A percentile compares a stretch with the other conserved stretches of the same genome.
Conservation (phyloP, 2,888 invertebrate species). For the Galeopsomyia nigrocyanea region DNA sequence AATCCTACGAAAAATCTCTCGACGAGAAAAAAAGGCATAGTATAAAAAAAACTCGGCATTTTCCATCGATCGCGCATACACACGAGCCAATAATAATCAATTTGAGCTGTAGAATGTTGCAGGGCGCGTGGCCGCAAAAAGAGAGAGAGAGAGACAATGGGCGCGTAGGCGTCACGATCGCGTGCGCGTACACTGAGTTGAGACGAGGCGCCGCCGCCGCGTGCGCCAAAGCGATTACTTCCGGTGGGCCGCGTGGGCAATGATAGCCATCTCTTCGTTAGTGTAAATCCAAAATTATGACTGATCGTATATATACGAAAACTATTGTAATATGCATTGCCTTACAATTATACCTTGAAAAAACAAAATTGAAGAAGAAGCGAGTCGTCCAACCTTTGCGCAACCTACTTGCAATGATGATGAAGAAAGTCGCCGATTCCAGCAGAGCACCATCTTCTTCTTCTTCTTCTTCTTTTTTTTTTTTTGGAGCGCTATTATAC, state of each 20-base stretch:
- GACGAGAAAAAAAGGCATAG: neutral
- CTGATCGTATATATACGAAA: neutral
- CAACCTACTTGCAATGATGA: constrained; percentile 36
- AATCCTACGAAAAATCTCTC: neutral
- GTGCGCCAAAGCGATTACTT: constrained; percentile 62
- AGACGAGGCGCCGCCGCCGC: constrained; percentile 55
- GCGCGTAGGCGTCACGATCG: constrained; percentile 64
- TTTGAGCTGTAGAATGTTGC: too few relatives aligned
- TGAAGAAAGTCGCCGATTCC: neutral
- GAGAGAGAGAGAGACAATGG: constrained; percentile 67
- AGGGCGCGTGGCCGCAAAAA: constrained; percentile 42
- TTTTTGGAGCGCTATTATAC: too few relatives aligned
- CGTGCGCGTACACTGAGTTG: constrained; percentile 53
- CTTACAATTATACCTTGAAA: neutral
- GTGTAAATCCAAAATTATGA: constrained; percentile 7
- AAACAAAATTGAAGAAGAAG: neutral
- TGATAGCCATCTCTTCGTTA: constrained; percentile 43
- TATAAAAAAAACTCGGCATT: constrained; percentile 16
- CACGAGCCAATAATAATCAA: neutral
- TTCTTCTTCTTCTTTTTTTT: too few relatives aligned
- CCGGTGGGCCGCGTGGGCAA: constrained; percentile 53
- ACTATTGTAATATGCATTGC: too few relatives aligned
- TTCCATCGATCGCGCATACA: neutral
- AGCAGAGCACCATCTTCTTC: constrained; percentile 11
- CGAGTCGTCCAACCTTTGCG: constrained; percentile 5